A percentile compares a stretch with the other conserved stretches of the same genome.
These are phyloP conservation scores for Ectemnius lituratus DNA, from an alignment of 2,888 invertebrate genomes.

Conservation along the genomic window DNA sequence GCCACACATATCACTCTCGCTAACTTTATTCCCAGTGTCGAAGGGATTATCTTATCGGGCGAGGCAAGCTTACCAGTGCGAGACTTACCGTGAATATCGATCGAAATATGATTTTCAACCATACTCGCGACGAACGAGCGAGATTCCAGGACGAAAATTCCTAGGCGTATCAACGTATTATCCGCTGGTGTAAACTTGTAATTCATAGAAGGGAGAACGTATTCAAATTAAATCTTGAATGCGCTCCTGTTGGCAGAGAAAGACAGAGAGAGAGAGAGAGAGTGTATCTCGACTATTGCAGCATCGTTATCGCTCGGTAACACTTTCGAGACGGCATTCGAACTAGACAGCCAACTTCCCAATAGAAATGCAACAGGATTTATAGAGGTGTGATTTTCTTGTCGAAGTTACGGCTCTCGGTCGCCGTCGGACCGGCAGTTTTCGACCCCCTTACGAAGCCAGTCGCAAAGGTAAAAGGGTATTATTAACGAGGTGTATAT, in stretches of 20 bases:
- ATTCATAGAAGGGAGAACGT: too few relatives aligned
- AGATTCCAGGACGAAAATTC: neutral
- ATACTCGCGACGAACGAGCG: neutral
- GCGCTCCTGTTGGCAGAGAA: too few relatives aligned
- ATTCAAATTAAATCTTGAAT: too few relatives aligned
- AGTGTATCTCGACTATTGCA: too few relatives aligned
- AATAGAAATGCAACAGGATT: too few relatives aligned
- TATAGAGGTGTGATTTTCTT: too few relatives aligned
- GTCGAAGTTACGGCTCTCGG: neutral
- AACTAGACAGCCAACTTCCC: too few relatives aligned
- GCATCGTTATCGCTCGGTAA: too few relatives aligned
- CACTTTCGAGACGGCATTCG: too few relatives aligned
- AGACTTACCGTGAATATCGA: neutral
- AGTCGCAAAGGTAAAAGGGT: too few relatives aligned
- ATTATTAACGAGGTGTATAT: too few relatives aligned
- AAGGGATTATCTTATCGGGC: conserved; percentile 10
- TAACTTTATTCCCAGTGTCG: neutral
- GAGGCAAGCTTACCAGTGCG: neutral
- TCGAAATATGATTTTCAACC: neutral
- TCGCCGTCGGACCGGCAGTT: conserved; percentile 42
- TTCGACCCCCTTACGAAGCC: conserved; percentile 20
- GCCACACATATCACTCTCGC: neutral
- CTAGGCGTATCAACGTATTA: neutral
- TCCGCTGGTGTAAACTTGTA: neutral
- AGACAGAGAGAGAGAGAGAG: too few relatives aligned